Percentiles rank a stretch among this genome's conserved stretches.
These are phyloP conservation scores for Amia ocellicauda DNA, from an alignment of 2,113 vertebrate species.

Conservation along the genomic window DNA sequence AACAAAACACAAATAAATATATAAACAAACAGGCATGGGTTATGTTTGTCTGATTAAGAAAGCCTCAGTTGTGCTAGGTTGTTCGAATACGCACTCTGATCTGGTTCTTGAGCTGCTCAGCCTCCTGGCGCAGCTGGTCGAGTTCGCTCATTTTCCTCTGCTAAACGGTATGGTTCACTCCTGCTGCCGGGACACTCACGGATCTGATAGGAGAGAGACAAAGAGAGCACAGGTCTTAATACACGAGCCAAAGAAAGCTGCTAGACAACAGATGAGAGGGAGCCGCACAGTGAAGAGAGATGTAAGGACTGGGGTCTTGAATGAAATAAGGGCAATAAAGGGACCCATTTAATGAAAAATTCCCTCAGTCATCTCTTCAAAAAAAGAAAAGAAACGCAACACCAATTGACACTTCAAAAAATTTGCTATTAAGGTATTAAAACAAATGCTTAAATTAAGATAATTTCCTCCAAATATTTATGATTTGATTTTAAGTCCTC, in stretches of 20 bases:
- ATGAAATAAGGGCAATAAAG: constrained; percentile 18
- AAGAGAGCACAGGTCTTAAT: background rate
- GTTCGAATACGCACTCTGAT: constrained; percentile 94
- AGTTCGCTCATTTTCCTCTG: constrained; percentile 97
- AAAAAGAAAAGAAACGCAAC: too few relatives aligned
- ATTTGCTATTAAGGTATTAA: too few relatives aligned
- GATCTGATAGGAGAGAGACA: constrained; percentile 62
- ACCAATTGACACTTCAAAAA: background rate
- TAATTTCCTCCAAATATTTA: too few relatives aligned
- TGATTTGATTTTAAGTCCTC: too few relatives aligned
- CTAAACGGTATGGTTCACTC: constrained; percentile 76
- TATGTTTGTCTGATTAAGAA: too few relatives aligned
- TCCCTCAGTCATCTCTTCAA: constrained; percentile 1
- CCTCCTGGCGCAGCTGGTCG: constrained; percentile 98
- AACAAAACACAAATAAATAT: background rate
- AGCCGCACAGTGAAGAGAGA: background rate
- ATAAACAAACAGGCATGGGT: too few relatives aligned
- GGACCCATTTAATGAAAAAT: constrained; percentile 20
- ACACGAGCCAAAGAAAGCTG: too few relatives aligned
- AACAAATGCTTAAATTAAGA: too few relatives aligned
- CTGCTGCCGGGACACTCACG: constrained; percentile 76
- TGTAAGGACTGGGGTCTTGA: constrained; percentile 6
- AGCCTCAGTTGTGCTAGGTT: too few relatives aligned
- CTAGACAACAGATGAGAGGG: too few relatives aligned
- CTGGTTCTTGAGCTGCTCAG: constrained; percentile 98